Percentiles rank a stretch among this genome's conserved stretches.
phyloP scores from a whole-genome alignment of 1,140 invertebrate species.

The Drosophila sp. region DNA sequence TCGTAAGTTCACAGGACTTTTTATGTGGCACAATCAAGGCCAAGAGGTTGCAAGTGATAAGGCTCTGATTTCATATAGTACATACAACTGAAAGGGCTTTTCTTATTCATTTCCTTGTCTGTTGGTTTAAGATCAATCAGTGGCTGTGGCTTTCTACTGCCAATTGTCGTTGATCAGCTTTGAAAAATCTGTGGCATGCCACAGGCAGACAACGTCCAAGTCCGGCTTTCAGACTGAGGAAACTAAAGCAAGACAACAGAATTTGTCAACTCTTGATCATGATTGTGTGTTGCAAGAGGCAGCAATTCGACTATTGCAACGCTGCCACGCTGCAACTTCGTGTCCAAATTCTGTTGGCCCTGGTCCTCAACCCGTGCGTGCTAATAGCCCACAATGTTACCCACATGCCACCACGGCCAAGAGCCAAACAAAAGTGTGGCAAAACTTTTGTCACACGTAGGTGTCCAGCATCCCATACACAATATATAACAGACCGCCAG shows the following conservation, averaged over 20 bases:
- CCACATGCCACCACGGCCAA: constrained; percentile 56
- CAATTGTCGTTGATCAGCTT: constrained; percentile 9
- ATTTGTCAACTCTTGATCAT: constrained; percentile 78
- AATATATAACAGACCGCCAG: constrained; percentile 58
- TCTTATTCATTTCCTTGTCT: neutral
- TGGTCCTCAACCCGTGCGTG: constrained; percentile 57
- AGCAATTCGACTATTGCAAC: constrained; percentile 12
- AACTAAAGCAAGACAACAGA: constrained; percentile 81
- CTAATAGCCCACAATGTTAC: constrained; percentile 76
- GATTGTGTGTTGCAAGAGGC: constrained; percentile 61
- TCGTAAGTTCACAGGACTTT: constrained; percentile 32
- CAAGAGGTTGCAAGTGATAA: neutral
- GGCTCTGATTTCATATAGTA: constrained; percentile 5
- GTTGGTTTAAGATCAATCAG: constrained; percentile 29
- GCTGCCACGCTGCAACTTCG: neutral
- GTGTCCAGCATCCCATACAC: constrained; percentile 57
- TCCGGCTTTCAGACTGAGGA: constrained; percentile 5
- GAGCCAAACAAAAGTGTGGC: constrained; percentile 74
- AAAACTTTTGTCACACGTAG: constrained; percentile 79
- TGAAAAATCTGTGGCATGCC: constrained; percentile 35
- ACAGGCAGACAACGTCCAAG: constrained; percentile 1
- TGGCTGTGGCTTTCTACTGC: constrained; percentile 3
- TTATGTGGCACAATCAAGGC: constrained; percentile 5
- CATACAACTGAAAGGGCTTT: neutral
- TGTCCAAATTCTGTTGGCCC: constrained; percentile 3